phyloP scores from a whole-genome alignment of 2,888 invertebrate genomes.

The Dynastes tityus region DNA sequence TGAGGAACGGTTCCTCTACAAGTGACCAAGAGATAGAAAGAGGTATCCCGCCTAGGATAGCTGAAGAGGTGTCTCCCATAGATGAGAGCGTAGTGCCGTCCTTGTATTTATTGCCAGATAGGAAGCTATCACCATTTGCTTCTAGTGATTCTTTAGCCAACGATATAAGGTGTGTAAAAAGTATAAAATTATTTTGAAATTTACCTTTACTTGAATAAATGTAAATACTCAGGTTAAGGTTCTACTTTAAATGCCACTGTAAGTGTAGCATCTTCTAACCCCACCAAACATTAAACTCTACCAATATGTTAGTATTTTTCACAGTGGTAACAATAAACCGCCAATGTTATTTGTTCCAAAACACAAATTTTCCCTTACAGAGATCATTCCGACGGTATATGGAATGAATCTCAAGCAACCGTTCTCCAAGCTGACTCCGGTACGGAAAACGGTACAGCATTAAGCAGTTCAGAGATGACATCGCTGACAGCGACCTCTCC shows the following conservation, averaged over 20 bases:
- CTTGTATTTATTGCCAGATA: constrained; percentile 69
- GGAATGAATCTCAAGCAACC: constrained; percentile 92
- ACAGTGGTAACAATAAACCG: too few species aligned
- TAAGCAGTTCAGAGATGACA: constrained; percentile 71
- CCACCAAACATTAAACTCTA: too few species aligned
- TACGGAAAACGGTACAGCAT: constrained; percentile 77
- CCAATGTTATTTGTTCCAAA: too few species aligned
- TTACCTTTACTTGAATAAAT: too few species aligned
- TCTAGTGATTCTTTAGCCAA: constrained; percentile 89
- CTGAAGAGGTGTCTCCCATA: constrained; percentile 67
- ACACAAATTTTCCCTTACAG: constrained; percentile 62
- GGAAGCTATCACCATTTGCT: constrained; percentile 81
- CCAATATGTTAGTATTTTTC: too few species aligned
- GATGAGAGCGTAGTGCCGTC: constrained; percentile 72
- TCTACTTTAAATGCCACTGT: too few species aligned
- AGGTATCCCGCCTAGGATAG: constrained; percentile 55
- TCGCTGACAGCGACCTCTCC: constrained; percentile 71
- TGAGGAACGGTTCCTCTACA: constrained; percentile 75
- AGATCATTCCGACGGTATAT: constrained; percentile 89
- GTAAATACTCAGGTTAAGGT: too few species aligned
- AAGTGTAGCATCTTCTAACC: too few species aligned
- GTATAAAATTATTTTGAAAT: constrained; percentile 42
- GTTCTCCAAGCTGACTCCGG: constrained; percentile 84
- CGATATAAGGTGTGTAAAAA: constrained; percentile 73
- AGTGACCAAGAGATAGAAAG: constrained; percentile 65